These are phyloP conservation scores for Copidosoma aretas DNA, from an alignment of 2,888 invertebrate genomes.

Conservation along the genomic window DNA sequence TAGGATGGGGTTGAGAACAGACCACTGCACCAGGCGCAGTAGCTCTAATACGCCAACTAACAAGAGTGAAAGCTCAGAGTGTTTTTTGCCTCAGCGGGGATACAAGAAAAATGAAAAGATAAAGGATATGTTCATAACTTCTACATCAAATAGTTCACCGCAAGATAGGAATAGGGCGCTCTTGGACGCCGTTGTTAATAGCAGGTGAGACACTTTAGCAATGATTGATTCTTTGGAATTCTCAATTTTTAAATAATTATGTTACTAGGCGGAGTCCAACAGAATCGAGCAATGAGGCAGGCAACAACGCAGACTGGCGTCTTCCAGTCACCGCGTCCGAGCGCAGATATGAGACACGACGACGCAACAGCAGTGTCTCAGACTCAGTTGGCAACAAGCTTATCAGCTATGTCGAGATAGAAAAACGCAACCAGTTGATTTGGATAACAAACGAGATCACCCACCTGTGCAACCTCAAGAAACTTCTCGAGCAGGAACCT, in stretches of 20 bases:
- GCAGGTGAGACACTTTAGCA: conserved; percentile 24
- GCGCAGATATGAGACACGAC: conserved; percentile 59
- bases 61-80: conserved; percentile 59
- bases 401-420: conserved; percentile 64
- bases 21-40: conserved; percentile 49
- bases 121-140: conserved; percentile 49
- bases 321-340: conserved; percentile 64
- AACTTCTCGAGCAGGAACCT: conserved; percentile 55
- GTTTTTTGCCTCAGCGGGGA: conserved; percentile 55
- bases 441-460: conserved; percentile 69
- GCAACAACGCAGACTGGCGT: conserved; percentile 60
- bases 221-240: not conserved
- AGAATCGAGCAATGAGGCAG: conserved; percentile 47
- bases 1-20: conserved; percentile 56
- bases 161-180: conserved; percentile 52
- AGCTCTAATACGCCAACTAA: conserved; percentile 49
- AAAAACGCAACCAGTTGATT: conserved; percentile 65
- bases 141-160: conserved; percentile 49
- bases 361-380: conserved; percentile 45
- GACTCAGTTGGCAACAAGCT: conserved; percentile 54
- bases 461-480: conserved; percentile 66
- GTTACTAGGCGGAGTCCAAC: conserved; percentile 41
- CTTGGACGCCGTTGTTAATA: conserved; percentile 49
- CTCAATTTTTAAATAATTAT: not conserved
- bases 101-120: conserved; percentile 47